Percentiles rank a stretch among this genome's conserved stretches.
Conservation (phyloP, 2,888 invertebrate genomes). For the Tiliacea citrago region DNA sequence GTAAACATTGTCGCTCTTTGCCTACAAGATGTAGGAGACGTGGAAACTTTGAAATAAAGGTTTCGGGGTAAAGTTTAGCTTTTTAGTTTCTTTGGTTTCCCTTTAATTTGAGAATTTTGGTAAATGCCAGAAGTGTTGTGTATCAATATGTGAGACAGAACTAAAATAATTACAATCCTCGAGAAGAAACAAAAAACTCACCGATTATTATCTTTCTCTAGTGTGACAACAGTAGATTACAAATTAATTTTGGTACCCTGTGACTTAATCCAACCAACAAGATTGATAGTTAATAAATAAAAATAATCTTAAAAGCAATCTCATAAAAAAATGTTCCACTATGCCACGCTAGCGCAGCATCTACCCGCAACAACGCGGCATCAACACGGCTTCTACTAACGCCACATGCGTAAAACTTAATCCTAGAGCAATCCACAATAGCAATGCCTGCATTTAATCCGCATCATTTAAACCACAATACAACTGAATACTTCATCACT, state of each 20-base stretch:
- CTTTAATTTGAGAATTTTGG: neutral
- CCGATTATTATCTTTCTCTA: neutral
- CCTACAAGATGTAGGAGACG: neutral
- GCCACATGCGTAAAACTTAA: neutral
- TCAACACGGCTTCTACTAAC: neutral
- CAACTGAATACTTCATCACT: conserved; percentile 53
- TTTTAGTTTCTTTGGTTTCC: neutral
- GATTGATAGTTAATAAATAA: neutral
- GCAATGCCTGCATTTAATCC: conserved; percentile 11
- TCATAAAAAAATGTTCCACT: neutral
- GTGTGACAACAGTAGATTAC: neutral
- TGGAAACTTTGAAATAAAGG: conserved; percentile 16
- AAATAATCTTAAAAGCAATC: neutral
- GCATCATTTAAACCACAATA: conserved; percentile 38
- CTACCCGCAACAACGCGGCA: neutral
- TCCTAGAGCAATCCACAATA: neutral
- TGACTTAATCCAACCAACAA: neutral
- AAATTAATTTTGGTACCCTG: neutral
- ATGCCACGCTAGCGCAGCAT: too few relatives aligned
- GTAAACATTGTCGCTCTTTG: conserved; percentile 33
- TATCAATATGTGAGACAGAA: neutral
- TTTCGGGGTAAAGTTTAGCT: neutral
- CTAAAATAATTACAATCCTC: neutral
- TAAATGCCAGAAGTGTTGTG: neutral
- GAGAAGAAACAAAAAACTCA: neutral